These are phyloP conservation scores for Parazoanthus darwini DNA, from an alignment of 92 coral and sea anemone genomes.

Conservation along the genomic window DNA sequence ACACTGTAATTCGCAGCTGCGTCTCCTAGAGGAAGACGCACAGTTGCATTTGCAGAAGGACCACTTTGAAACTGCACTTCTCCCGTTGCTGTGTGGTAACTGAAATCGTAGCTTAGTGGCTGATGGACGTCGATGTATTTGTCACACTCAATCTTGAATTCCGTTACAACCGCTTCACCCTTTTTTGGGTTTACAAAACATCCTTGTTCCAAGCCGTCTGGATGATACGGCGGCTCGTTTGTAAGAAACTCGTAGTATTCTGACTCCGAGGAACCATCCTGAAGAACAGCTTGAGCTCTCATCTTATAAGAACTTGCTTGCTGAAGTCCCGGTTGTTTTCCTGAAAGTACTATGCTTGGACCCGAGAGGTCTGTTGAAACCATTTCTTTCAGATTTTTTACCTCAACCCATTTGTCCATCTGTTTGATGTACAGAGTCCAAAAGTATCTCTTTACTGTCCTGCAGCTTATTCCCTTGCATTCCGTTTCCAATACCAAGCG, in stretches of 20 bases:
- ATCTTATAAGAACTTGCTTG: conserved; percentile 48
- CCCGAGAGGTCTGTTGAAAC: conserved; percentile 51
- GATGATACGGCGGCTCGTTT: conserved; percentile 63
- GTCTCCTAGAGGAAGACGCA: conserved; percentile 68
- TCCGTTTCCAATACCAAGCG: conserved; percentile 50
- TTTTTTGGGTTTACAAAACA: conserved; percentile 48
- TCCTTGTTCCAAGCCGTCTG: conserved; percentile 34
- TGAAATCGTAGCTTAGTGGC: conserved; percentile 54
- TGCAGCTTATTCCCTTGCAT: conserved; percentile 49
- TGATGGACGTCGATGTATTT: conserved; percentile 52
- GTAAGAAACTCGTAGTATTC: conserved; percentile 54
- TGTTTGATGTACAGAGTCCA: conserved; percentile 36
- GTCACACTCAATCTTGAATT: conserved; percentile 38
- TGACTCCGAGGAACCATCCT: conserved; percentile 39
- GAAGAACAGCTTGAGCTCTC: conserved; percentile 41
- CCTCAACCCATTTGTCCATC: conserved; percentile 36
- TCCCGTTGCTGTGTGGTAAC: conserved; percentile 61
- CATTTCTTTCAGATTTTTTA: conserved; percentile 39
- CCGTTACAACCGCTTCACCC: conserved; percentile 70
- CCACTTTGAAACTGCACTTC: conserved; percentile 63
- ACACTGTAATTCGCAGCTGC: conserved; percentile 39
- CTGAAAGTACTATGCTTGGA: conserved; percentile 42
- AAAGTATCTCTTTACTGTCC: conserved; percentile 6
- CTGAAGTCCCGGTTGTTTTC: conserved; percentile 33
- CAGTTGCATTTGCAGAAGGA: not conserved